Conservation (phyloP, 2,888 invertebrate species). For the Drosophila nigritarsus region DNA sequence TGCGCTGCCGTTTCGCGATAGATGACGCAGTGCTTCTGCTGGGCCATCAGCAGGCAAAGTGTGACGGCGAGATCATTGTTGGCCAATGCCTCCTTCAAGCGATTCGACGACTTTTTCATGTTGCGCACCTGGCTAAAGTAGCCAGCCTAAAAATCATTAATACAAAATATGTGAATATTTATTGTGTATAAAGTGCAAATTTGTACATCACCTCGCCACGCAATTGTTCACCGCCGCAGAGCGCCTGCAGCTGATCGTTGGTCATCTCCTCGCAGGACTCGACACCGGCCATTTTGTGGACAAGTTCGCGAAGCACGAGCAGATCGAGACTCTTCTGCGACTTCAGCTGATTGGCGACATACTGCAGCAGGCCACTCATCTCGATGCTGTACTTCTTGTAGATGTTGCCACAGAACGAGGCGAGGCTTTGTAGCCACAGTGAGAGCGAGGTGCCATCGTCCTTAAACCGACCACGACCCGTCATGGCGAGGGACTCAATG, state of each 20-base stretch:
- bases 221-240: slow-evolving; percentile 98
- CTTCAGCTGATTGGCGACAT: slow-evolving; percentile 98
- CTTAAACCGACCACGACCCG: slow-evolving; percentile 91
- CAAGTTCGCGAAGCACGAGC: slow-evolving; percentile 97
- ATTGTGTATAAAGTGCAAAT: background rate
- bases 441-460: slow-evolving; percentile 96
- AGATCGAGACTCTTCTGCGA: slow-evolving; percentile 97
- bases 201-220: slow-evolving; percentile 92
- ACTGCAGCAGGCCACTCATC: slow-evolving; percentile 96
- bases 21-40: slow-evolving; percentile 98
- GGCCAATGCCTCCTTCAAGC: slow-evolving; percentile 97
- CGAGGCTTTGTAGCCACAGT: slow-evolving; percentile 96
- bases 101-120: slow-evolving; percentile 96
- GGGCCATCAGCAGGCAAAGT: slow-evolving; percentile 96
- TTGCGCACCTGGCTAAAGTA: slow-evolving; percentile 98
- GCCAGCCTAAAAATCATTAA: slow-evolving; percentile 89
- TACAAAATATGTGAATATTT: background rate
- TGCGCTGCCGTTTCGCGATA: slow-evolving; percentile 92
- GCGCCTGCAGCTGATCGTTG: slow-evolving; percentile 96
- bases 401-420: slow-evolving; percentile 97
- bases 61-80: slow-evolving; percentile 97
- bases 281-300: slow-evolving; percentile 99
- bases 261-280: slow-evolving; percentile 99
- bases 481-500: slow-evolving; percentile 94
- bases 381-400: slow-evolving; percentile 99